Conservation (phyloP, 2,797 vertebrate species). For the Menidia menidia region DNA sequence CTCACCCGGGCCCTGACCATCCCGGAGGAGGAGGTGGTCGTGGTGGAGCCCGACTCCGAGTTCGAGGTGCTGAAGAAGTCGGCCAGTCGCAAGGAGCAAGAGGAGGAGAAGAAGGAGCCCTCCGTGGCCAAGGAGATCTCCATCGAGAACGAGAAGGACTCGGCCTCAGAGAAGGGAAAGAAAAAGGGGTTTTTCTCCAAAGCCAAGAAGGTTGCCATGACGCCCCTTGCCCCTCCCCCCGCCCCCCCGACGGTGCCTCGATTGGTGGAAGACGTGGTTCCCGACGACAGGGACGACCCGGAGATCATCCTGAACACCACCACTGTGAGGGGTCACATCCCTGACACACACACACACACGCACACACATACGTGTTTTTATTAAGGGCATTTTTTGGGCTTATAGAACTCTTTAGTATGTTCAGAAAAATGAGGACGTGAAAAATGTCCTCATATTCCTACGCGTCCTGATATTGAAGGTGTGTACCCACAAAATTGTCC, state of each 20-base stretch:
- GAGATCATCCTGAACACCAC: conserved; percentile 93
- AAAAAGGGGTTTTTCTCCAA: conserved; percentile 93
- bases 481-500: too few species aligned
- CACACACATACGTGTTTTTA: too few species aligned
- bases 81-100: conserved; percentile 88
- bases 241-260: conserved; percentile 86
- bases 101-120: conserved; percentile 86
- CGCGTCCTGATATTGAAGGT: too few species aligned
- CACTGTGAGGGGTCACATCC: conserved; percentile 88
- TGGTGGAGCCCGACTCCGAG: conserved; percentile 90
- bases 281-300: conserved; percentile 91
- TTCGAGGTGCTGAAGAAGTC: conserved; percentile 91
- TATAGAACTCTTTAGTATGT: too few species aligned
- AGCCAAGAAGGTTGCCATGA: conserved; percentile 90
- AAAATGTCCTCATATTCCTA: too few species aligned
- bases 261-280: conserved; percentile 90
- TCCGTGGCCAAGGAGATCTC: conserved; percentile 76
- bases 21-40: conserved; percentile 88
- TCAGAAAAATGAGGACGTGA: too few species aligned
- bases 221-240: conserved; percentile 81
- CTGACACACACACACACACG: too few species aligned
- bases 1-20: conserved; percentile 88
- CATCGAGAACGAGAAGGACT: conserved; percentile 92
- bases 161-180: conserved; percentile 91
- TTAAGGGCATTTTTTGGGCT: too few species aligned